Evolutionary conservation across 1,140 invertebrate species (phyloP).

Genomic region (Bactericera cockerelli): DNA sequence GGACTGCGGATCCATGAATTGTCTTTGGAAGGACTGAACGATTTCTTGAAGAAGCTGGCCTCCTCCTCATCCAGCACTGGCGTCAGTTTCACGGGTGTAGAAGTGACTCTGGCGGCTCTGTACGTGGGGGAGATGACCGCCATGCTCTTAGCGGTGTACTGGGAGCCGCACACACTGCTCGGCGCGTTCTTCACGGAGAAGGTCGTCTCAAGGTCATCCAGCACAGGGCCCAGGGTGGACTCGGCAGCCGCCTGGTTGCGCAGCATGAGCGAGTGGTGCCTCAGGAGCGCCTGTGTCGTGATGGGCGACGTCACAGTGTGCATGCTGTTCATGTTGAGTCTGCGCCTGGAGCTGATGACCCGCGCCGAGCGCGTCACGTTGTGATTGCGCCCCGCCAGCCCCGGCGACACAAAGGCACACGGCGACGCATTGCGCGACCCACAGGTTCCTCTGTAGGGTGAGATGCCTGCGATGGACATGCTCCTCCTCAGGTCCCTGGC

Average conservation of each 20-base stretch:
- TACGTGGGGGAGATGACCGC: conserved; percentile 18
- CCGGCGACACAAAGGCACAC: conserved; percentile 11
- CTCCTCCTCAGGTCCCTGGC: conserved; percentile 6
- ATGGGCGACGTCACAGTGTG: background rate
- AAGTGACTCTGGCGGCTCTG: conserved; percentile 12
- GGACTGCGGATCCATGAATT: conserved; percentile 9
- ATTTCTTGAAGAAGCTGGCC: conserved; percentile 1
- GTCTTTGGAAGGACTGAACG: conserved; percentile 13
- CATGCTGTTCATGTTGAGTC: background rate
- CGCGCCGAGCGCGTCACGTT: background rate
- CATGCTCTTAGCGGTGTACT: conserved; percentile 13
- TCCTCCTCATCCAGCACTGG: background rate
- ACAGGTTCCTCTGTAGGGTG: conserved; percentile 8
- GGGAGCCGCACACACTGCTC: conserved; percentile 5
- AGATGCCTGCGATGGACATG: conserved; percentile 11
- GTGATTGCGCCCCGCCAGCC: background rate
- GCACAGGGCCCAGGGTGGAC: background rate
- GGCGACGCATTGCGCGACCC: conserved; percentile 9
- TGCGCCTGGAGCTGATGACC: background rate
- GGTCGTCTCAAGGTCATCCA: conserved; percentile 1
- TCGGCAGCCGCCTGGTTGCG: background rate
- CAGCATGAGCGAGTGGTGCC: background rate
- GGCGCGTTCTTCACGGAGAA: background rate
- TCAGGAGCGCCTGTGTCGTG: background rate
- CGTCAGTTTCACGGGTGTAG: background rate